phyloP scores from a whole-genome alignment of 92 coral and sea anemone genomes.

The Actinostola sp. region DNA sequence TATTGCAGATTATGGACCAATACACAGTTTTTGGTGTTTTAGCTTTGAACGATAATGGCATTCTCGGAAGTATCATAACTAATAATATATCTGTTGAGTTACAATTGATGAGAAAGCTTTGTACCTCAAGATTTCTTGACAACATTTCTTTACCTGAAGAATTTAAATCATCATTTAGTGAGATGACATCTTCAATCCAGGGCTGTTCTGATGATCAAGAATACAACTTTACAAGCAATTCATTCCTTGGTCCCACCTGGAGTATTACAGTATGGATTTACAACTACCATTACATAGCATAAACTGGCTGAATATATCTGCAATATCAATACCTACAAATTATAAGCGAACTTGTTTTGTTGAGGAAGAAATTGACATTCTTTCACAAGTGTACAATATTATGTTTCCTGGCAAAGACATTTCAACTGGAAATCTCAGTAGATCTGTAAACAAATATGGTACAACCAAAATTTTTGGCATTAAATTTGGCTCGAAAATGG shows the following conservation, averaged over 20 bases:
- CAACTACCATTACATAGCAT: not conserved
- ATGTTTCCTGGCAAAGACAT: not conserved
- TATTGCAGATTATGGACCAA: conserved; percentile 59
- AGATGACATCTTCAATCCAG: not conserved
- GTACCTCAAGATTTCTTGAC: conserved; percentile 20
- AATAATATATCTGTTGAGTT: no score
- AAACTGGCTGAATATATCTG: not conserved
- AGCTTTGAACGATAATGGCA: no score
- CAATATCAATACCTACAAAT: conserved; percentile 6
- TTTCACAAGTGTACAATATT: not conserved
- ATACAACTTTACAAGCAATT: not conserved
- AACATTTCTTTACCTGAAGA: conserved; percentile 38
- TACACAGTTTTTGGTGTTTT: no score
- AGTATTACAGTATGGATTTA: conserved; percentile 1
- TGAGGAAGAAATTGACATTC: conserved; percentile 6
- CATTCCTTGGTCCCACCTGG: not conserved
- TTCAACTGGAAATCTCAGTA: not conserved
- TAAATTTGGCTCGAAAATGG: conserved; percentile 27
- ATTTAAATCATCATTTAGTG: conserved; percentile 27
- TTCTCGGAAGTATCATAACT: no score
- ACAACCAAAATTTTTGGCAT: conserved; percentile 8
- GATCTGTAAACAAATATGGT: conserved; percentile 13
- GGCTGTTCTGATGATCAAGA: conserved; percentile 3
- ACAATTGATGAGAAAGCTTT: no score
- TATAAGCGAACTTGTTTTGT: not conserved